Percentiles rank a stretch among this genome's conserved stretches.
Evolutionary conservation across 2,888 invertebrate genomes (phyloP).

Genomic region (Drosophila greeni): DNA sequence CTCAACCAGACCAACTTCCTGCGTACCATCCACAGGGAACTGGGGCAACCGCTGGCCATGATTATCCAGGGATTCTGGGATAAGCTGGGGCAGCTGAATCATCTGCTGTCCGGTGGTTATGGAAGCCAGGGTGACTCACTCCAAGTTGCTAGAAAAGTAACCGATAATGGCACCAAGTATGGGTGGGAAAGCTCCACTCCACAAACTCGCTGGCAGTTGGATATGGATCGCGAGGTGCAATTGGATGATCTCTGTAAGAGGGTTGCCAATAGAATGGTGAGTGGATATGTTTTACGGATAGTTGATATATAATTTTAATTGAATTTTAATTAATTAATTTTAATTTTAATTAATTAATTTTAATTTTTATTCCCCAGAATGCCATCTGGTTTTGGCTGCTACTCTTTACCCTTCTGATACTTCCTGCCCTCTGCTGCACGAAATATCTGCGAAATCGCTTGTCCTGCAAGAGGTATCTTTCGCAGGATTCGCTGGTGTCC

Average conservation of each 20-base stretch:
- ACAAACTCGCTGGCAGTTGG: not conserved
- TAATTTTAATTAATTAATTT: no score
- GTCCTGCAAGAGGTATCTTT: not conserved
- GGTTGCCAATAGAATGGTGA: constrained; percentile 89
- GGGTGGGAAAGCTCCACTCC: constrained; percentile 65
- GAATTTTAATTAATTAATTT: no score
- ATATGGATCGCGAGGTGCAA: no score
- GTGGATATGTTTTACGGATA: constrained; percentile 68
- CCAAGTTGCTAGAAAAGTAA: not conserved
- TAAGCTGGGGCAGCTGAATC: constrained; percentile 6
- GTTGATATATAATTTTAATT: not conserved
- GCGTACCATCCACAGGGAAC: constrained; percentile 2
- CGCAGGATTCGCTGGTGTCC: not conserved
- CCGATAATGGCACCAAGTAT: not conserved
- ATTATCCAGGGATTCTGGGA: constrained; percentile 2
- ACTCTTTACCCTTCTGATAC: constrained; percentile 88
- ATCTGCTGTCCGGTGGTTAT: not conserved
- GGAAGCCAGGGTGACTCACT: constrained; percentile 1
- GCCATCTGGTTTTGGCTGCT: constrained; percentile 94
- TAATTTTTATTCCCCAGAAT: constrained; percentile 82
- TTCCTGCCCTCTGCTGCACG: constrained; percentile 88
- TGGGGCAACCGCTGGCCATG: constrained; percentile 20
- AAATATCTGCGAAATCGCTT: constrained; percentile 82
- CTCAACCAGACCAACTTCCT: constrained; percentile 14
- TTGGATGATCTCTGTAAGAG: constrained; percentile 85